Evolutionary conservation across 2,113 vertebrate species (phyloP).

Genomic region (Balaeniceps rex): DNA sequence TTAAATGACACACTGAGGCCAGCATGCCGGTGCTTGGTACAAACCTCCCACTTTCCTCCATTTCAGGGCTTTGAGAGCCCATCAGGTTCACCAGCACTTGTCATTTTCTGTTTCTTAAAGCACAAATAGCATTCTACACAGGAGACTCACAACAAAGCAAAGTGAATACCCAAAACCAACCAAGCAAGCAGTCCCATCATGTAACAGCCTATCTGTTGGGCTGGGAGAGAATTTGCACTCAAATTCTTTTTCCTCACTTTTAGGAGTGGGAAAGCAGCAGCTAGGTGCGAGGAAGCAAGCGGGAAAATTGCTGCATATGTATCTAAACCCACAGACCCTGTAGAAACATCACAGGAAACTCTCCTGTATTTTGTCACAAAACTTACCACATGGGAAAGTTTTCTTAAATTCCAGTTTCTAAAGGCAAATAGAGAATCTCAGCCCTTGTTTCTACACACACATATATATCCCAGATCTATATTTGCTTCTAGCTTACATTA

Average conservation of each 20-base stretch:
- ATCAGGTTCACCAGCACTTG: background rate
- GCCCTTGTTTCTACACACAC: background rate
- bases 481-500: background rate
- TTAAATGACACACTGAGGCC: background rate
- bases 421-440: background rate
- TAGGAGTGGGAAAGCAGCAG: background rate
- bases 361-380: background rate
- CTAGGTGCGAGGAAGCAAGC: background rate
- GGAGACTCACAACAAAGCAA: background rate
- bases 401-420: background rate
- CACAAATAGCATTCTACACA: background rate
- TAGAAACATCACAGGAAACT: background rate
- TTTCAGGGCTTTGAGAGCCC: background rate
- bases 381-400: background rate
- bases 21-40: fast-evolving
- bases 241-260: background rate
- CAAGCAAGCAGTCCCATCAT: background rate
- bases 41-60: background rate
- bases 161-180: background rate
- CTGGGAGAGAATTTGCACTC: background rate
- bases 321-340: background rate
- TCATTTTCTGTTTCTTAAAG: conserved; percentile 11
- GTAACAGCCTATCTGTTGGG: background rate
- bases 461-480: background rate
- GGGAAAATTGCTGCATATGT: background rate